Conservation (phyloP, 2,888 invertebrate species). For the Fissipunctia ypsillon region DNA sequence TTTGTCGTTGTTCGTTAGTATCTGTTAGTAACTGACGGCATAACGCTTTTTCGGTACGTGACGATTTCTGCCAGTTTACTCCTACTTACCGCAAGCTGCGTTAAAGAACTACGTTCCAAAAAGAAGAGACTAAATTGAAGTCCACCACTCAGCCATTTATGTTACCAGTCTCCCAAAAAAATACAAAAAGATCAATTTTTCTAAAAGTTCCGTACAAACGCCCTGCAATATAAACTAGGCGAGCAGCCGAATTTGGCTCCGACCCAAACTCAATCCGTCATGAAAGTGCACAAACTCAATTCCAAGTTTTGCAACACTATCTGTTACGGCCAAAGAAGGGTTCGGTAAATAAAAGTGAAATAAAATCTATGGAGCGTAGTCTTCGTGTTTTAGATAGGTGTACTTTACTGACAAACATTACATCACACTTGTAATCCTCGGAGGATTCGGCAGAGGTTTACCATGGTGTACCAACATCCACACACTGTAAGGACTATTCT, state of each 20-base stretch:
- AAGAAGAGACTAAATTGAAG: not conserved
- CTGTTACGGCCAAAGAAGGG: not conserved
- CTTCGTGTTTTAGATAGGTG: not conserved
- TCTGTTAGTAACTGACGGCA: too few relatives aligned
- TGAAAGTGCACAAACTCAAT: slow-evolving; percentile 54
- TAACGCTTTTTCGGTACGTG: too few relatives aligned
- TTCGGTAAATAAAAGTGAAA: slow-evolving; percentile 10
- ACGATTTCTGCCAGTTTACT: too few relatives aligned
- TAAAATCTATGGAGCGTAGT: not conserved
- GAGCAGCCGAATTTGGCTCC: slow-evolving; percentile 28
- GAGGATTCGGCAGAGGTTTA: not conserved
- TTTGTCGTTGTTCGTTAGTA: too few relatives aligned
- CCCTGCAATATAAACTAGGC: slow-evolving; percentile 49
- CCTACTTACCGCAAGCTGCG: too few relatives aligned
- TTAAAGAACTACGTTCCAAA: too few relatives aligned
- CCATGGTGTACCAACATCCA: too few relatives aligned
- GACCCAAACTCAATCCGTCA: slow-evolving; percentile 52
- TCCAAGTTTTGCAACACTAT: slow-evolving; percentile 36
- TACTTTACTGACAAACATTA: not conserved
- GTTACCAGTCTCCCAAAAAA: not conserved
- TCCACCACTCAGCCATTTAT: not conserved
- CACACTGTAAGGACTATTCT: too few relatives aligned
- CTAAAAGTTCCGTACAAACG: slow-evolving; percentile 19
- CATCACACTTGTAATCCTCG: not conserved
- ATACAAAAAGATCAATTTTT: slow-evolving; percentile 9